Conservation (phyloP, 1,140 invertebrate genomes). For the Bombus superbus region DNA sequence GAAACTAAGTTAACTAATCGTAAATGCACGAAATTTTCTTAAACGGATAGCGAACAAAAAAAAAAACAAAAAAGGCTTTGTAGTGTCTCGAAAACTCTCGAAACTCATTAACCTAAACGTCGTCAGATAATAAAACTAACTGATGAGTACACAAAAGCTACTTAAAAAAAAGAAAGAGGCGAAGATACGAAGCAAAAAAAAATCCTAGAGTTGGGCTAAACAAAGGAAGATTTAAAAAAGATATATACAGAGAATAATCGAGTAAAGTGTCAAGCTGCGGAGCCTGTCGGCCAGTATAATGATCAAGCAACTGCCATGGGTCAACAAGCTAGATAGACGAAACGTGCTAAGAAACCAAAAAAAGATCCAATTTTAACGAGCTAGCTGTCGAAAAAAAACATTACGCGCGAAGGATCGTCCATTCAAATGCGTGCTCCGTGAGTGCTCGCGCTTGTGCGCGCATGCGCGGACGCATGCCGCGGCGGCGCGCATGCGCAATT, state of each 20-base stretch:
- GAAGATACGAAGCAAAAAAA: constrained; percentile 38
- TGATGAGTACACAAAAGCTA: constrained; percentile 40
- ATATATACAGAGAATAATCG: constrained; percentile 57
- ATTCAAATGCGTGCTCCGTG: constrained; percentile 59
- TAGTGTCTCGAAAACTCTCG: constrained; percentile 69
- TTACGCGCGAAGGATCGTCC: constrained; percentile 69
- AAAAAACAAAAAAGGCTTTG: constrained; percentile 63
- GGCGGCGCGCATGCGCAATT: constrained; percentile 25
- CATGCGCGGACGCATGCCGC: constrained; percentile 15
- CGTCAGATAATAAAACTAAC: constrained; percentile 62
- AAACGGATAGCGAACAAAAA: constrained; percentile 64
- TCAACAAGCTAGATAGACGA: constrained; percentile 73
- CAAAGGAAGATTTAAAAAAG: constrained; percentile 54
- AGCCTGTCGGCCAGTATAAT: constrained; percentile 77
- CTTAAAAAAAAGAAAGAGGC: constrained; percentile 27
- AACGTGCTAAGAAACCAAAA: constrained; percentile 70
- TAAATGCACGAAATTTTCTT: constrained; percentile 70
- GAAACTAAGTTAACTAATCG: constrained; percentile 69
- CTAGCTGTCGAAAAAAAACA: constrained; percentile 70
- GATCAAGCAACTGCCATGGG: constrained; percentile 80
- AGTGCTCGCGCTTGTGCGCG: constrained; percentile 40
- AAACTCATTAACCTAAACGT: constrained; percentile 66
- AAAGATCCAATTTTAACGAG: constrained; percentile 75
- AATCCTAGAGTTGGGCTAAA: constrained; percentile 52
- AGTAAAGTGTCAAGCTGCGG: constrained; percentile 73